Percentiles rank a stretch among this genome's conserved stretches.
Evolutionary conservation across 2,797 vertebrate genomes (phyloP).

Genomic region (Gymnothorax reevesii): DNA sequence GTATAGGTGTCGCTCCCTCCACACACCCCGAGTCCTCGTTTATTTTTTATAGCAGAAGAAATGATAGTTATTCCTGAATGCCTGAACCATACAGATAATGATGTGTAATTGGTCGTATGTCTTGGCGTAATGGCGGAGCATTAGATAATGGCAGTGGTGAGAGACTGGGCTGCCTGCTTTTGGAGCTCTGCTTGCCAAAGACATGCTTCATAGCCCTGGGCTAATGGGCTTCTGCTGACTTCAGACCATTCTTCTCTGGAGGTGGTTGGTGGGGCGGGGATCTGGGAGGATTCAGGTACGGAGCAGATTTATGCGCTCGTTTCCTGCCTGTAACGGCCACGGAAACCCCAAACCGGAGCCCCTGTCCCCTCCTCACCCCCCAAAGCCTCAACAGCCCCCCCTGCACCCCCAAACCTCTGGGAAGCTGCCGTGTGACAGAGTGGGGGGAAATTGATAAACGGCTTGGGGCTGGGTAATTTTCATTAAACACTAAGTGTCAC

Average conservation of each 20-base stretch:
- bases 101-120: slow-evolving; percentile 36
- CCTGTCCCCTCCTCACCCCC: slow-evolving; percentile 61
- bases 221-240: background rate
- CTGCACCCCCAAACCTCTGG: slow-evolving; percentile 57
- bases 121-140: slow-evolving; percentile 35
- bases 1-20: background rate
- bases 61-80: slow-evolving; percentile 30
- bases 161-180: slow-evolving; percentile 25
- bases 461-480: slow-evolving; percentile 86
- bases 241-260: background rate
- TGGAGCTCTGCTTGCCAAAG: background rate
- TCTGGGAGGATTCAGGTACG: background rate
- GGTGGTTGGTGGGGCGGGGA: background rate
- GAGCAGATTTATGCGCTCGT: background rate
- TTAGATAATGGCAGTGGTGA: slow-evolving; percentile 25
- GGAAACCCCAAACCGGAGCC: slow-evolving; percentile 47
- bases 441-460: slow-evolving; percentile 79
- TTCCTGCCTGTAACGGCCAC: background rate
- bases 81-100: slow-evolving; percentile 39
- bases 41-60: slow-evolving; percentile 24
- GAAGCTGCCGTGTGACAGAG: slow-evolving; percentile 75
- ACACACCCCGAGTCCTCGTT: slow-evolving; percentile 18
- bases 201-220: background rate
- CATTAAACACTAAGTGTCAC: slow-evolving; percentile 90
- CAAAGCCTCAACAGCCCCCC: slow-evolving; percentile 26